phyloP scores from a whole-genome alignment of 2,888 invertebrate species.

The Saturnia pavonia region DNA sequence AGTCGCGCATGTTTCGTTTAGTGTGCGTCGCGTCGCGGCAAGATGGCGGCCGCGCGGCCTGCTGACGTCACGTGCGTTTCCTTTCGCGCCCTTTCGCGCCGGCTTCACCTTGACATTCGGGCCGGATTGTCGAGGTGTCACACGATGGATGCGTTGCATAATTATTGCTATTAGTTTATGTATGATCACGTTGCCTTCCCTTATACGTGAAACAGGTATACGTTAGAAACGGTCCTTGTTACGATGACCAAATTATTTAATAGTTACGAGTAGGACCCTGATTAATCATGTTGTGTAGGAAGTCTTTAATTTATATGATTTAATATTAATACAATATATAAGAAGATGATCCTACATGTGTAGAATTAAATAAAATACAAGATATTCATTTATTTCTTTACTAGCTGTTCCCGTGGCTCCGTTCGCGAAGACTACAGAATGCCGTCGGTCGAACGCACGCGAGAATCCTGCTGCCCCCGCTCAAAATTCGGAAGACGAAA shows the following conservation, averaged over 20 bases:
- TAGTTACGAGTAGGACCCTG: neutral
- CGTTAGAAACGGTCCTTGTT: neutral
- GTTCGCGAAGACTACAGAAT: no score
- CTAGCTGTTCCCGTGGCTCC: no score
- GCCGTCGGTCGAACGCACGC: no score
- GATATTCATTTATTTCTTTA: no score
- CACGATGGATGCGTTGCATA: constrained; percentile 12
- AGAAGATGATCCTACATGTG: no score
- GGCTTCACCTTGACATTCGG: constrained; percentile 78
- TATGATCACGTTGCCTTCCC: constrained; percentile 12
- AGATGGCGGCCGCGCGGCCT: constrained; percentile 65
- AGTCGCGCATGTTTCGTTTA: neutral
- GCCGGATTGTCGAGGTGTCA: constrained; percentile 58
- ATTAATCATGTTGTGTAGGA: neutral
- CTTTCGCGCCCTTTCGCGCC: constrained; percentile 75
- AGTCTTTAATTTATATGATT: neutral
- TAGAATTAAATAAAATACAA: no score
- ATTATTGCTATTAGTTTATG: constrained; percentile 5
- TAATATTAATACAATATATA: no score
- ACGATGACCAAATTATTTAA: neutral
- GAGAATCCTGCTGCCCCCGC: no score
- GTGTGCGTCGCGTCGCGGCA: constrained; percentile 32
- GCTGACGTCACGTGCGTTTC: constrained; percentile 75
- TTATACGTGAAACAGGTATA: neutral
- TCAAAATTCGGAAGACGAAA: no score